Percentiles rank a stretch among this genome's conserved stretches.
Conservation (phyloP, 2,888 invertebrate genomes). For the Philhelius pedissequus region DNA sequence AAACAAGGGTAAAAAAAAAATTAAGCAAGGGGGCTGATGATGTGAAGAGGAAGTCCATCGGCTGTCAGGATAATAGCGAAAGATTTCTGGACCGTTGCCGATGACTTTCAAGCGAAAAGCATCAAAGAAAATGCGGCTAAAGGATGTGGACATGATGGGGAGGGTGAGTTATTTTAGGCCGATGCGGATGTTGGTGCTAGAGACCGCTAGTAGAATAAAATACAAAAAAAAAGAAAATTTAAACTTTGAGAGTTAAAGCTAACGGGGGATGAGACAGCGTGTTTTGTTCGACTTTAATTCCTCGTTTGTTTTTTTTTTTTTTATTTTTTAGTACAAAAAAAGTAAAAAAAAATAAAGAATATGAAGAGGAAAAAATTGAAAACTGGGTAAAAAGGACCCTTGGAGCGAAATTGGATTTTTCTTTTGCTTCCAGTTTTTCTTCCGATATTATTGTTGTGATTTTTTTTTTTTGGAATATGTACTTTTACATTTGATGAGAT, state of each 20-base stretch:
- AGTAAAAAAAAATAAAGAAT: constrained; percentile 19
- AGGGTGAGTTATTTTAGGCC: constrained; percentile 62
- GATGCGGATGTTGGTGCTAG: constrained; percentile 59
- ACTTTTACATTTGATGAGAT: constrained; percentile 8
- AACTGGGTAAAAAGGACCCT: constrained; percentile 68
- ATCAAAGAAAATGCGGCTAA: constrained; percentile 68
- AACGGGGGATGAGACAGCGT: constrained; percentile 56
- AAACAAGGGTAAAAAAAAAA: constrained; percentile 31
- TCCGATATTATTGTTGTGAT: constrained; percentile 7
- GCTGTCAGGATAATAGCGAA: constrained; percentile 68
- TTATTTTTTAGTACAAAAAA: constrained; percentile 13
- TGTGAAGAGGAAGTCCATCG: constrained; percentile 66
- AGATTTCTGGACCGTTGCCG: constrained; percentile 69
- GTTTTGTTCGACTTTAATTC: constrained; percentile 59
- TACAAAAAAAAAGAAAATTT: constrained; percentile 16
- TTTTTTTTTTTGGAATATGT: constrained; percentile 24
- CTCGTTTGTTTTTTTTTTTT: constrained; percentile 23
- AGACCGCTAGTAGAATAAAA: constrained; percentile 45
- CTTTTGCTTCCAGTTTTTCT: constrained; percentile 30
- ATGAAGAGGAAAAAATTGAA: constrained; percentile 48
- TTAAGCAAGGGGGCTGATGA: constrained; percentile 29
- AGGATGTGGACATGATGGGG: constrained; percentile 36
- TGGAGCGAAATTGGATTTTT: constrained; percentile 67
- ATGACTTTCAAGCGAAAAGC: constrained; percentile 65
- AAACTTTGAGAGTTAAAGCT: constrained; percentile 47